phyloP scores from a whole-genome alignment of 2,113 vertebrate species.

The Zonotrichia leucophrys region DNA sequence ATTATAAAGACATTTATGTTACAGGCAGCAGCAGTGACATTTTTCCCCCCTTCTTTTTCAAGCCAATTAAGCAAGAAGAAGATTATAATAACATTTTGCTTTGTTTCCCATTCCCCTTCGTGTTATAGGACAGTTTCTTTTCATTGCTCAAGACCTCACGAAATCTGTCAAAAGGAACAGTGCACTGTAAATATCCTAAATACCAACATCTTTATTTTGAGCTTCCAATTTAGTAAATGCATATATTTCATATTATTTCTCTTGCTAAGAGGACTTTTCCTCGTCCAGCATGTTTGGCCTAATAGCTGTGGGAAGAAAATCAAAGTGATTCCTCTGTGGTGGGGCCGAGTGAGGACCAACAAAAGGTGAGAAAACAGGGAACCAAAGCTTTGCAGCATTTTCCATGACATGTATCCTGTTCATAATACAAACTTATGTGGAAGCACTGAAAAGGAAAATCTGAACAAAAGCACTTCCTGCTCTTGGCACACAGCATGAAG shows the following conservation, averaged over 20 bases:
- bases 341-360: not conserved
- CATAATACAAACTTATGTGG: not conserved
- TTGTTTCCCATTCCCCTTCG: not conserved
- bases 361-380: not conserved
- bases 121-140: not conserved
- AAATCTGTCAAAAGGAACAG: not conserved
- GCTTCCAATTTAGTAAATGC: not conserved
- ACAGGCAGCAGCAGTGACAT: not conserved
- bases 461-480: not conserved
- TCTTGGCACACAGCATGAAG: not conserved
- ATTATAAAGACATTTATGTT: conserved; percentile 3
- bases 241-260: not conserved
- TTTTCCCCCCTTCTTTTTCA: not conserved
- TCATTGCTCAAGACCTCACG: not conserved
- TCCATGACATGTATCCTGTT: not conserved
- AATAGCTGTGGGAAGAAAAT: not conserved
- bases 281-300: not conserved
- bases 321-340: not conserved
- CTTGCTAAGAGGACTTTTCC: not conserved
- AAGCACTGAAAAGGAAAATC: not conserved
- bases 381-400: not conserved
- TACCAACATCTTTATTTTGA: not conserved
- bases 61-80: conserved; percentile 15
- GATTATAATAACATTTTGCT: not conserved
- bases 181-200: not conserved